phyloP scores from a whole-genome alignment of 2,797 vertebrate species.

The Otus scops region DNA sequence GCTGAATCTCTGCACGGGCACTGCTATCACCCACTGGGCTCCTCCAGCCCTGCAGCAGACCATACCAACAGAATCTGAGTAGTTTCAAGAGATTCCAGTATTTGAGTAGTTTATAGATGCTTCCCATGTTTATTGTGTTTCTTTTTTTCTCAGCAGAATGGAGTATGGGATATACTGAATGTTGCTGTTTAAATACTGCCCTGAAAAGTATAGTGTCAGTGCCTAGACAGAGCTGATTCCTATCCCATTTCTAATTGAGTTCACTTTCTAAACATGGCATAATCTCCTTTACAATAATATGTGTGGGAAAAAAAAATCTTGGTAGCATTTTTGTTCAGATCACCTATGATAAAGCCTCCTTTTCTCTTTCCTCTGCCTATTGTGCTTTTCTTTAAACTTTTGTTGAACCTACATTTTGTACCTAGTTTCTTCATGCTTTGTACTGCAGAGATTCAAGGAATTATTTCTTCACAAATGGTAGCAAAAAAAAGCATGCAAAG shows the following conservation, averaged over 20 bases:
- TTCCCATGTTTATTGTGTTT: neutral
- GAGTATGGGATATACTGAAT: neutral
- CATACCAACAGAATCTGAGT: neutral
- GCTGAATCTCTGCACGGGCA: neutral
- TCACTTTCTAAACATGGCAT: neutral
- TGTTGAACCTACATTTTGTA: neutral
- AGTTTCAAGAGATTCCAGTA: neutral
- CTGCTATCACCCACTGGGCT: fast-evolving
- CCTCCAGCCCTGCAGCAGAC: neutral
- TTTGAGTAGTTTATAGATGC: neutral
- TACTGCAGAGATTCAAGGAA: neutral
- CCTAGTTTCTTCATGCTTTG: neutral
- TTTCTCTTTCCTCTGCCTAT: neutral
- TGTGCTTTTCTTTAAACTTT: neutral
- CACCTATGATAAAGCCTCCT: neutral
- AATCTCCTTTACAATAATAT: neutral
- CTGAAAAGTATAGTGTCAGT: neutral
- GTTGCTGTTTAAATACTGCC: neutral
- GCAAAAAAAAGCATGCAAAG: neutral
- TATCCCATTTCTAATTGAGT: neutral
- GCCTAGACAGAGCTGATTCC: neutral
- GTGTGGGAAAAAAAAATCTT: neutral
- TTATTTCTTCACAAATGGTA: neutral
- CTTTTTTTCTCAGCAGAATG: neutral
- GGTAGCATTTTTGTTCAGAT: neutral